These are phyloP conservation scores for Fistularia tabacaria DNA, from an alignment of 2,797 vertebrate genomes.

Conservation along the genomic window DNA sequence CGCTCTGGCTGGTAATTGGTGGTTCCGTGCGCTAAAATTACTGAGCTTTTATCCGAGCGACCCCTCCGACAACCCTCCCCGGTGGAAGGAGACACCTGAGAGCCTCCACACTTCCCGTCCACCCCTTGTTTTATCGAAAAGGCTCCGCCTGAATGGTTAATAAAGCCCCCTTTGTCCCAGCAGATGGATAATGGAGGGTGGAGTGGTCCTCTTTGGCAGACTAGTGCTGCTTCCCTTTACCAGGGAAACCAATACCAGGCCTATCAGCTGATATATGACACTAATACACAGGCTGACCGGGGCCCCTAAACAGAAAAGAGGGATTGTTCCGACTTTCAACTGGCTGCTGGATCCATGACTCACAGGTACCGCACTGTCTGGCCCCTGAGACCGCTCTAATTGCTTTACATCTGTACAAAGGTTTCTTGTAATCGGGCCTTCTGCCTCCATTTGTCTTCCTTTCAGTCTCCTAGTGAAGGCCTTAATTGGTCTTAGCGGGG, in stretches of 20 bases:
- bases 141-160: slow-evolving; percentile 69
- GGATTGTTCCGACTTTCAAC: slow-evolving; percentile 92
- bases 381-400: slow-evolving; percentile 94
- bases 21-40: slow-evolving; percentile 63
- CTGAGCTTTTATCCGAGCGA: slow-evolving; percentile 64
- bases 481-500: slow-evolving; percentile 99
- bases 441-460: slow-evolving; percentile 99
- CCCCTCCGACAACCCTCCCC: slow-evolving; percentile 65
- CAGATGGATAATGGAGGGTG: slow-evolving; percentile 72
- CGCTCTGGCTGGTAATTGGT: slow-evolving; percentile 61
- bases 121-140: slow-evolving; percentile 67
- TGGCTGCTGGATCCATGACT: slow-evolving; percentile 89
- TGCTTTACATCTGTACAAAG: slow-evolving; percentile 99
- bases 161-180: slow-evolving; percentile 74
- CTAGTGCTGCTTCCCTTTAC: slow-evolving; percentile 75
- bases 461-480: slow-evolving; percentile 92
- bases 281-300: slow-evolving; percentile 88
- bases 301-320: slow-evolving; percentile 86
- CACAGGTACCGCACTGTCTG: slow-evolving; percentile 83
- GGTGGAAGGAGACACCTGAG: slow-evolving; percentile 70
- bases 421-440: slow-evolving; percentile 98
- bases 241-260: slow-evolving; percentile 78
- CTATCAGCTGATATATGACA: slow-evolving; percentile 87
- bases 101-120: slow-evolving; percentile 69
- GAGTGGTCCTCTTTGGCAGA: slow-evolving; percentile 72